Conservation (phyloP, 1,140 invertebrate genomes). For the Tetragonula clypearis region DNA sequence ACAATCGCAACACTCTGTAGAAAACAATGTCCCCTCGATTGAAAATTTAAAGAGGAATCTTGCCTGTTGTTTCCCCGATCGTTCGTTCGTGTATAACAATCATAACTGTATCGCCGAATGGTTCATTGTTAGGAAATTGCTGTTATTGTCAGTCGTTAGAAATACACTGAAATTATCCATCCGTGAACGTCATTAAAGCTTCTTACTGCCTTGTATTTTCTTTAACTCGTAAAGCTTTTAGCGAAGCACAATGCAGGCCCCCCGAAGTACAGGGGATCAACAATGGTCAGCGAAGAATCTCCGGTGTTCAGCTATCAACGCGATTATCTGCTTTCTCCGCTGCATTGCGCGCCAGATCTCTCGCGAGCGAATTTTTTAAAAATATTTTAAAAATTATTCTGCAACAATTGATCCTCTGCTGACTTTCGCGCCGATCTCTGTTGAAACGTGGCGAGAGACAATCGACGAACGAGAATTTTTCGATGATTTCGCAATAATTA, state of each 20-base stretch:
- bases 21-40: background rate
- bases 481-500: background rate
- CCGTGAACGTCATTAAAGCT: background rate
- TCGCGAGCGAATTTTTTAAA: background rate
- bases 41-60: background rate
- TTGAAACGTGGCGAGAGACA: no score
- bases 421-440: no score
- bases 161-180: constrained; percentile 7
- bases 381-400: background rate
- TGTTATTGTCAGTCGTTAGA: background rate
- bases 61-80: background rate
- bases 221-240: background rate
- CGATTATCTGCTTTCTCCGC: background rate
- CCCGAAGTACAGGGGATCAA: background rate
- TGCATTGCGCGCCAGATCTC: no score
- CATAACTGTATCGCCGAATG: background rate
- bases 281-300: background rate
- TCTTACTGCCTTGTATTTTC: background rate
- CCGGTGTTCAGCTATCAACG: background rate
- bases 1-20: background rate
- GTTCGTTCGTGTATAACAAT: background rate
- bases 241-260: background rate
- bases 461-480: background rate
- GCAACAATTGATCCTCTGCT: no score
- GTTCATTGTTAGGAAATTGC: background rate